phyloP scores from a whole-genome alignment of 2,888 invertebrate species.

The Listrodromus nycthemerus region DNA sequence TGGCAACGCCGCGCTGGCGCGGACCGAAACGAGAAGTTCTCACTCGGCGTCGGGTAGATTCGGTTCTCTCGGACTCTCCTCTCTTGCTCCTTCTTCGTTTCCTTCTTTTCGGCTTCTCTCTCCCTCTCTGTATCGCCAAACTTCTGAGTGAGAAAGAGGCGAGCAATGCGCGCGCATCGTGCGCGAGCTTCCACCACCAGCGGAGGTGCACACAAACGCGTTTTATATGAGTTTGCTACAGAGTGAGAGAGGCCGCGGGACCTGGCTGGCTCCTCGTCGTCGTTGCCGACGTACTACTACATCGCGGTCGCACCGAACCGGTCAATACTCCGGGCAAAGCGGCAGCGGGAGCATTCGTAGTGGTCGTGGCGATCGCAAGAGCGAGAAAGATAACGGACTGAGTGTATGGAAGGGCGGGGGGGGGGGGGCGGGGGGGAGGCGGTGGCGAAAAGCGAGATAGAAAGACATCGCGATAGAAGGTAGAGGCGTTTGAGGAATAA shows the following conservation, averaged over 20 bases:
- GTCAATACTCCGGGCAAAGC: constrained; percentile 83
- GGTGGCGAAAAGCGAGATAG: constrained; percentile 1
- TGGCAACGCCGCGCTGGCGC: constrained; percentile 69
- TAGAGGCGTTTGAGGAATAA: constrained; percentile 13
- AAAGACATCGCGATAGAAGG: constrained; percentile 11
- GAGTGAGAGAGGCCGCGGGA: neutral
- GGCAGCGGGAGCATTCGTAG: constrained; percentile 72
- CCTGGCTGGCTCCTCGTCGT: constrained; percentile 56
- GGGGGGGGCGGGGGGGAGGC: constrained; percentile 12
- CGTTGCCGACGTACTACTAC: constrained; percentile 59
- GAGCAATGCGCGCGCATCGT: constrained; percentile 16
- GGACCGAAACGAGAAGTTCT: constrained; percentile 19
- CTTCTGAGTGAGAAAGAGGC: constrained; percentile 7
- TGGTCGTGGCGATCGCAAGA: constrained; percentile 49
- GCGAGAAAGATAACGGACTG: constrained; percentile 48
- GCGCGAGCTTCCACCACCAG: neutral
- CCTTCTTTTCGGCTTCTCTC: constrained; percentile 47
- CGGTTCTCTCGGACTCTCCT: constrained; percentile 36
- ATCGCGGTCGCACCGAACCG: constrained; percentile 78
- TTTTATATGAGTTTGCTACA: neutral
- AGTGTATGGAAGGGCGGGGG: constrained; percentile 19
- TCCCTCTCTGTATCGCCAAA: neutral
- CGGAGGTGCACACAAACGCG: neutral
- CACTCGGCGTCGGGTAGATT: constrained; percentile 34
- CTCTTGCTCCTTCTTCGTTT: neutral